Evolutionary conservation across 2,797 vertebrate genomes (phyloP), one percentile per base, ranked within the genome.

Genomic region (Odontamblyopus lacepedii): DNA sequence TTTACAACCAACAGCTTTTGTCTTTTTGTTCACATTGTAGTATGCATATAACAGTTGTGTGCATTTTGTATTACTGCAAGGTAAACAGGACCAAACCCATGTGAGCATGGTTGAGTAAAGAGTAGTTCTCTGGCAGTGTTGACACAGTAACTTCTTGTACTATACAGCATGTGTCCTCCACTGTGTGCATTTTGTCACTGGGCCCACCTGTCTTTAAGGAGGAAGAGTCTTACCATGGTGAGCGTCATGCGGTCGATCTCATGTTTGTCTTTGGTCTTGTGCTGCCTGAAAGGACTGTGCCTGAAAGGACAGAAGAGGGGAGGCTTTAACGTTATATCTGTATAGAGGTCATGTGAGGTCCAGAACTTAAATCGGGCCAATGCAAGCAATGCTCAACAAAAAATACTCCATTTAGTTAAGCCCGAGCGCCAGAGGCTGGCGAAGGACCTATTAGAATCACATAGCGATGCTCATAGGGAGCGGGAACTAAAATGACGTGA

Each of bases 181-280:
- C 26, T 38, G 30, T 9, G 44, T 15, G 65, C 48, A 11, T 13
- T 61, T 32, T 55, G 57, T 63, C 55, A 67, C 35, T 29, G 26
- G 55, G 35, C 41, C 41, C 30, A 27, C 4, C 32, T 4, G 30
- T 23, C 63, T 73, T 71, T 32, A 56, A 60, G 61, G 68, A 48
- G 67, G 53, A 56, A 30, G 57, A 2, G 26, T 79, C 96, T 96
- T 95, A 98, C 98, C 97, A 96, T 96, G 5, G 98, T 98, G 77
- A 99, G 96, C 0, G 98, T 99, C 98, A 98, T 98, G 76, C 98
- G 94, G 93, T 99, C 97, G 0, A 99, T 99, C 92, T 98, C 97
- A 0, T 98, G 97, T 93, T 99, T 99, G 85, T 99, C 97, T 97
- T 99, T 99, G 95, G 98, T 99, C 95, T 98, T 99, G 91, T 99